phyloP scores from a whole-genome alignment of 1,140 invertebrate genomes.

The Listronotus oregonensis region DNA sequence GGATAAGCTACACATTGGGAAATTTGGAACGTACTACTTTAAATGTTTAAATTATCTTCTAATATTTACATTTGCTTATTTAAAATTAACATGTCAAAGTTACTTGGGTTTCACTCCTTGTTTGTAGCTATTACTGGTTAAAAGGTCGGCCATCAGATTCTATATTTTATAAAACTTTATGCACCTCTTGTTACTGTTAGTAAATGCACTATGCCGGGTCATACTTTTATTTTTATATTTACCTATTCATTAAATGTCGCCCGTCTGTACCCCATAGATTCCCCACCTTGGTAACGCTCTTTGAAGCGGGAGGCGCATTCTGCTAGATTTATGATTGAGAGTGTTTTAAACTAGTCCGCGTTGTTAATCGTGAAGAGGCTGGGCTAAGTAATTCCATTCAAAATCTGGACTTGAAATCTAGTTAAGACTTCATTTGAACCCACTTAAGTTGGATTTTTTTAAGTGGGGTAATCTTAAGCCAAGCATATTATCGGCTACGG shows the following conservation, averaged over 20 bases:
- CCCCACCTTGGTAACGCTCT: slow-evolving; percentile 25
- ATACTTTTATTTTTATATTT: slow-evolving; percentile 20
- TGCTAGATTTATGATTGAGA: slow-evolving; percentile 27
- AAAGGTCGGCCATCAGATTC: too few species aligned
- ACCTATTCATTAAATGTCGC: slow-evolving; percentile 18
- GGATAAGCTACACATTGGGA: too few species aligned
- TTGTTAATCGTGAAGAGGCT: slow-evolving; percentile 9
- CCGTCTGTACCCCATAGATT: slow-evolving; percentile 23
- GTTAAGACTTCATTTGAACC: slow-evolving; percentile 10
- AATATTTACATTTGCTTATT: too few species aligned
- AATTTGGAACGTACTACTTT: too few species aligned
- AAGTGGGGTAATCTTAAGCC: slow-evolving; percentile 8
- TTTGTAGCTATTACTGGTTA: too few species aligned
- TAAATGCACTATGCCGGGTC: neutral
- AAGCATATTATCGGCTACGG: neutral
- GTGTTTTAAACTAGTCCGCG: slow-evolving; percentile 26
- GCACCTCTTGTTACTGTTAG: too few species aligned
- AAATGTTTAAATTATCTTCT: too few species aligned
- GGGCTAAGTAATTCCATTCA: neutral
- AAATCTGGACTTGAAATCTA: slow-evolving; percentile 2
- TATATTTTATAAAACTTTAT: too few species aligned
- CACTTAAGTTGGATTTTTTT: slow-evolving; percentile 10
- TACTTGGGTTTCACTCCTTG: too few species aligned
- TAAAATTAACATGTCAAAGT: too few species aligned
- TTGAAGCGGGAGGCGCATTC: slow-evolving; percentile 25